Evolutionary conservation across 2,888 invertebrate species (phyloP).

Genomic region (Andricus quercusramuli): DNA sequence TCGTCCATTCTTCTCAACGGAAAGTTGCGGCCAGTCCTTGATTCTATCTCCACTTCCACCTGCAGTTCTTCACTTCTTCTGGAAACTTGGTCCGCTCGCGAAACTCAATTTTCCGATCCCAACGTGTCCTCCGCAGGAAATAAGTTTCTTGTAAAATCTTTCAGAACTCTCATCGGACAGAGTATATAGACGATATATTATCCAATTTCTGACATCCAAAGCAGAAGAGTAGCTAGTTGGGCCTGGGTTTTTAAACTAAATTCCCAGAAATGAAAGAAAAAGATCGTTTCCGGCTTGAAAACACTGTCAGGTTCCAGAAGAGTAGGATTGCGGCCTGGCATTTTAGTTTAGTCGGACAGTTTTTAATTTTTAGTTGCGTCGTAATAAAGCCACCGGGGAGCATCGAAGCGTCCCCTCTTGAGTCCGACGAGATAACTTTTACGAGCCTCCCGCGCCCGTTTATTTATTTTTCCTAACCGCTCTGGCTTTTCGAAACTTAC

Average conservation of each 20-base stretch:
- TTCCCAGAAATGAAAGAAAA: not conserved
- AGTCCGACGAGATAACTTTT: slow-evolving; percentile 57
- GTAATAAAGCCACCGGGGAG: slow-evolving; percentile 25
- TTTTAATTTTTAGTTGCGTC: too few relatives aligned
- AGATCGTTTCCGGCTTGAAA: not conserved
- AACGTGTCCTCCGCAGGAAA: not conserved
- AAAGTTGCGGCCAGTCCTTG: slow-evolving; percentile 7
- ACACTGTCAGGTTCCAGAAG: not conserved
- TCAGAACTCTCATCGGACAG: not conserved
- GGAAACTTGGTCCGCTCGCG: not conserved
- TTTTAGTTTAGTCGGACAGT: slow-evolving; percentile 8
- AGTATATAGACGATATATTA: not conserved
- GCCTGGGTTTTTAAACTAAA: not conserved
- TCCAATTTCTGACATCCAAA: too few relatives aligned
- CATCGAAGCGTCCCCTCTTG: slow-evolving; percentile 39
- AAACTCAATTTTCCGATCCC: slow-evolving; percentile 3
- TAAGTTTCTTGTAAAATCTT: slow-evolving; percentile 15
- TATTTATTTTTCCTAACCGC: slow-evolving; percentile 35
- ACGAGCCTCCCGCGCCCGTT: slow-evolving; percentile 49
- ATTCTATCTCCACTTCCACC: slow-evolving; percentile 24
- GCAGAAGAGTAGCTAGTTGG: too few relatives aligned
- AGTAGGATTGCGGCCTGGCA: too few relatives aligned
- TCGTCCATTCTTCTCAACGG: slow-evolving; percentile 12
- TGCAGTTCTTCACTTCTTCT: not conserved
- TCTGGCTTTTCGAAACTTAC: slow-evolving; percentile 2